Conservation (phyloP, 2,797 vertebrate genomes). For the Chelonia mydas region DNA sequence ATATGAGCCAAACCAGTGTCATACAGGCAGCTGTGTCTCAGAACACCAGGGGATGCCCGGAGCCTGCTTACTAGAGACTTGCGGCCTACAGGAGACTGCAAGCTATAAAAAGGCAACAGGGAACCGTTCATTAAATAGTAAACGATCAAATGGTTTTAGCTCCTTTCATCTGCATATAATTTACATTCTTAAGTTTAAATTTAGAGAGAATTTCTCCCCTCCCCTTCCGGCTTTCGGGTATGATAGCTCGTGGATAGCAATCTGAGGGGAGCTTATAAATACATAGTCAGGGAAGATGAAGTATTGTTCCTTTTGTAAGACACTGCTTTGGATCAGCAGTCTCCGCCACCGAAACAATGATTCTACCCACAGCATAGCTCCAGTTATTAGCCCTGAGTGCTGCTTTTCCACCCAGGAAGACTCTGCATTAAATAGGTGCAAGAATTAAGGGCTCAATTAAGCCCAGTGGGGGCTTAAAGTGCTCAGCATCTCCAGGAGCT, state of each 20-base stretch:
- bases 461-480: neutral
- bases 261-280: constrained; percentile 67
- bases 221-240: constrained; percentile 62
- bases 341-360: constrained; percentile 60
- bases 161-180: constrained; percentile 73
- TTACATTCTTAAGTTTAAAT: constrained; percentile 72
- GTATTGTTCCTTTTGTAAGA: constrained; percentile 63
- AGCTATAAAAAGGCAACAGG: constrained; percentile 69
- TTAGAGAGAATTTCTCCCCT: constrained; percentile 64
- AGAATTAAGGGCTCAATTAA: neutral
- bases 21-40: constrained; percentile 51
- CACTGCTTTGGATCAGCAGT: constrained; percentile 60
- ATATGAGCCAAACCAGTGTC: constrained; percentile 56
- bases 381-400: constrained; percentile 43
- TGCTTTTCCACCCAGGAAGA: constrained; percentile 50
- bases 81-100: constrained; percentile 59
- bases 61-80: constrained; percentile 58
- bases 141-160: constrained; percentile 68
- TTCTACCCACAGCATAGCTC: neutral
- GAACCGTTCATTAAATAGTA: constrained; percentile 75
- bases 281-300: constrained; percentile 58
- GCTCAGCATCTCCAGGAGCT: neutral
- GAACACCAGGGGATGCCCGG: constrained; percentile 52
- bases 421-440: constrained; percentile 8
- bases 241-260: constrained; percentile 56